Evolutionary conservation across 2,113 vertebrate genomes (phyloP).

Genomic region (Nicator chloris): DNA sequence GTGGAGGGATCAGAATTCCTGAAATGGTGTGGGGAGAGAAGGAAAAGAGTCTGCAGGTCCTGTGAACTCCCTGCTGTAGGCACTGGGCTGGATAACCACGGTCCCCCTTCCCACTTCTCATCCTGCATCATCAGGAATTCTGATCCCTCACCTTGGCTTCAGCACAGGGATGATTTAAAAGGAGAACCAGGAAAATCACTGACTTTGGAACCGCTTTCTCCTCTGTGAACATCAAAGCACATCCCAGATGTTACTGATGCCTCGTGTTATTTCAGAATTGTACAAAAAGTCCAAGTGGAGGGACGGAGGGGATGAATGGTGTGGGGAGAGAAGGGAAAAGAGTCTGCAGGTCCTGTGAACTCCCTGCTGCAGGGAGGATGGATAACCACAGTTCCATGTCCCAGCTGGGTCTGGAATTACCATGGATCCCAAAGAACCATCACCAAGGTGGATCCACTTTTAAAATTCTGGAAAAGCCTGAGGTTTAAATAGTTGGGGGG

Average conservation of each 20-base stretch:
- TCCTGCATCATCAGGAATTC: not conserved
- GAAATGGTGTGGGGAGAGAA: not conserved
- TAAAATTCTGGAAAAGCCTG: not conserved
- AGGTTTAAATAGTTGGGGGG: not conserved
- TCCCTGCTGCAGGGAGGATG: not conserved
- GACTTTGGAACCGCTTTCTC: not conserved
- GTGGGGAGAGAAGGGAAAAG: not conserved
- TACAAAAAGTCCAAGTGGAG: not conserved
- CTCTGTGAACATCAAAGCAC: not conserved
- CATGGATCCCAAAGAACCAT: not conserved
- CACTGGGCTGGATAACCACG: not conserved
- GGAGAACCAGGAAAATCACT: too few species aligned
- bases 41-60: not conserved
- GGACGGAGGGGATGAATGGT: too few species aligned
- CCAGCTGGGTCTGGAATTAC: not conserved
- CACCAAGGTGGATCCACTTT: not conserved
- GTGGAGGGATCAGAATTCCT: not conserved
- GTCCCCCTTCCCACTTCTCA: not conserved
- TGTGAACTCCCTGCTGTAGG: not conserved
- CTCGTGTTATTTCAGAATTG: not conserved
- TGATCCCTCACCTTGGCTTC: not conserved
- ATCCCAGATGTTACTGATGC: not conserved
- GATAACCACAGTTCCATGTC: accelerated
- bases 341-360: not conserved
- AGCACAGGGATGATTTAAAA: not conserved